Percentiles rank a stretch among this genome's conserved stretches.
phyloP scores from a whole-genome alignment of 2,888 invertebrate species.

The Ennomos erosarius region DNA sequence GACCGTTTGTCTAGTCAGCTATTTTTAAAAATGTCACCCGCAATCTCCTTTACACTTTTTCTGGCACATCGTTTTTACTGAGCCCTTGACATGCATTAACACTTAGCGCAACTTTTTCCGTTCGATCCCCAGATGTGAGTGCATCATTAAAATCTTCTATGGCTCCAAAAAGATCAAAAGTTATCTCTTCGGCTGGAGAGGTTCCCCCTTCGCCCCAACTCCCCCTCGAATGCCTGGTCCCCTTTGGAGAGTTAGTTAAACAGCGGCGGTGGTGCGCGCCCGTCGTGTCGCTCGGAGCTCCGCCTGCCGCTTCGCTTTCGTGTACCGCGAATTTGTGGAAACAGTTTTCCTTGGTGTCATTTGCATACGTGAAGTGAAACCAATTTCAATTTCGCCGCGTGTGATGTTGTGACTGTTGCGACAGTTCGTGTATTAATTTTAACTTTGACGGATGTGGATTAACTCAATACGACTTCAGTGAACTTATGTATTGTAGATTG shows the following conservation, averaged over 20 bases:
- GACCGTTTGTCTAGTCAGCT: conserved; percentile 58
- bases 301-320: conserved; percentile 27
- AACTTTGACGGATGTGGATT: conserved; percentile 55
- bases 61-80: conserved; percentile 75
- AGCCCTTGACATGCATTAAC: conserved; percentile 84
- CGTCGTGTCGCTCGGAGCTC: conserved; percentile 52
- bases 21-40: conserved; percentile 82
- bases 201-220: conserved; percentile 61
- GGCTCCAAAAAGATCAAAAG: conserved; percentile 83
- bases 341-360: conserved; percentile 74
- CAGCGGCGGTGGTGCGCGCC: conserved; percentile 63
- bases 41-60: conserved; percentile 72
- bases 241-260: conserved; percentile 68
- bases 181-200: conserved; percentile 78
- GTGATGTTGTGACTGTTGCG: conserved; percentile 62
- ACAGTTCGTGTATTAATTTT: conserved; percentile 43
- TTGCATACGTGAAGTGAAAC: conserved; percentile 78
- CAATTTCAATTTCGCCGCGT: conserved; percentile 65
- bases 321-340: conserved; percentile 64
- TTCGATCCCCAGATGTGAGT: conserved; percentile 78
- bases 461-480: conserved; percentile 56
- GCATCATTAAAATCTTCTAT: conserved; percentile 83
- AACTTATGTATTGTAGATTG: conserved; percentile 58
- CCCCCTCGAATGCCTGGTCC: conserved; percentile 60
- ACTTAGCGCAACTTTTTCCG: conserved; percentile 81